Conservation (phyloP, 2,113 vertebrate species). For the Clinocottus analis region DNA sequence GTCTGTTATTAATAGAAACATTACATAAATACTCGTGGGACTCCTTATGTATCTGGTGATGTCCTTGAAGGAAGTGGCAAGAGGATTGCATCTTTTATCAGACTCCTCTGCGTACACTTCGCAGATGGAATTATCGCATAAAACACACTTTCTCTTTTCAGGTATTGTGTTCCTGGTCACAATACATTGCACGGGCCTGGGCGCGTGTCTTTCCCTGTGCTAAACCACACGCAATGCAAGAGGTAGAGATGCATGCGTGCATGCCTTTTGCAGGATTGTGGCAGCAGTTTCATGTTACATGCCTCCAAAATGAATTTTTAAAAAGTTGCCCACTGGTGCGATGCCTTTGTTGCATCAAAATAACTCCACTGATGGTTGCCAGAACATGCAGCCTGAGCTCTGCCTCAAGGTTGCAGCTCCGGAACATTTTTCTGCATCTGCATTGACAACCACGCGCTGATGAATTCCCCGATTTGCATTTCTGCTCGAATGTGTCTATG, state of each 20-base stretch:
- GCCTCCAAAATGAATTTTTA: conserved; percentile 26
- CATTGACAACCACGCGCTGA: neutral
- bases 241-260: neutral
- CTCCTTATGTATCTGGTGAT: neutral
- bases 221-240: neutral
- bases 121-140: neutral
- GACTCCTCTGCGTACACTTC: neutral
- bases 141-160: neutral
- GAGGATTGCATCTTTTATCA: neutral
- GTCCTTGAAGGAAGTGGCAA: neutral
- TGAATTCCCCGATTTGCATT: conserved; percentile 9
- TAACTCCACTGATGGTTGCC: conserved; percentile 54
- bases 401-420: conserved; percentile 52
- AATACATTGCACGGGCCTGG: neutral
- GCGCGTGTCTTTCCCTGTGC: neutral
- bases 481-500: neutral
- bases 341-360: conserved; percentile 55
- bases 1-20: neutral
- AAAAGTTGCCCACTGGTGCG: conserved; percentile 12
- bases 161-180: neutral
- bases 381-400: conserved; percentile 61
- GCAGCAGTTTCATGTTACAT: neutral
- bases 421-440: conserved; percentile 40
- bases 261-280: conserved; percentile 14
- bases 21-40: neutral